Evolutionary conservation across 2,888 invertebrate species (phyloP), one percentile per base, ranked within the genome.

Genomic region (Deilephila elpenor): DNA sequence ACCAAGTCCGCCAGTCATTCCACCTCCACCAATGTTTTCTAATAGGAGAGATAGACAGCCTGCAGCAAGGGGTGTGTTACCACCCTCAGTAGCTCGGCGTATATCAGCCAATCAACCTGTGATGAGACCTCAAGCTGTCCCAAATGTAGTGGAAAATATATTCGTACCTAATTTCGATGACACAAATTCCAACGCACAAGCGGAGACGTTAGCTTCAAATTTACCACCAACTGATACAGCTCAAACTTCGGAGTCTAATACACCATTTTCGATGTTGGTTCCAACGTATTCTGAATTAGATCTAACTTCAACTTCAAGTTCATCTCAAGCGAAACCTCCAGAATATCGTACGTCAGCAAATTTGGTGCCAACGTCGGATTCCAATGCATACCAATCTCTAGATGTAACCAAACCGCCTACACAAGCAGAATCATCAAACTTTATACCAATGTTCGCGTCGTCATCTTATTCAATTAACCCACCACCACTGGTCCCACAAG

Each of bases 1-100:
- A 81, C 98, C 98, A 0, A 97, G 97, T 0, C 86, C 97, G 8
- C 79, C 85, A 32, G 85, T 91, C 0, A 91, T 93, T 73, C 92
- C 94, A 8, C 94, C 93, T 4, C 94, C 94, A 1, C 92, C 93
- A 0, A 93, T 92, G 92, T 93, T 93, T 77, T 90, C 92, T 1
- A 88, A 90, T 72, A 62, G 86, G 74, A 84, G 75, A 59, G 88
- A 88, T 6, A 83, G 78, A 71, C 85, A 85, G 72, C 60, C 82
- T n/a, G 78, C 83, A n/a, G 87, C 82, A 25, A 92, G 89, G 76
- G 77, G 91, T 0, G 81, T 93, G 2, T 78, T 94, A 77, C 94
- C 94, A 7, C 94, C 94, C 0, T 94, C 94, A 0, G 90, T 94
- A 0, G 94, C 94, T 29, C 89, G 94, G 71, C 87, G 92, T 20